Evolutionary conservation across 2,113 vertebrate genomes (phyloP), one percentile per base, ranked within the genome.

Genomic region (Petaurus breviceps): DNA sequence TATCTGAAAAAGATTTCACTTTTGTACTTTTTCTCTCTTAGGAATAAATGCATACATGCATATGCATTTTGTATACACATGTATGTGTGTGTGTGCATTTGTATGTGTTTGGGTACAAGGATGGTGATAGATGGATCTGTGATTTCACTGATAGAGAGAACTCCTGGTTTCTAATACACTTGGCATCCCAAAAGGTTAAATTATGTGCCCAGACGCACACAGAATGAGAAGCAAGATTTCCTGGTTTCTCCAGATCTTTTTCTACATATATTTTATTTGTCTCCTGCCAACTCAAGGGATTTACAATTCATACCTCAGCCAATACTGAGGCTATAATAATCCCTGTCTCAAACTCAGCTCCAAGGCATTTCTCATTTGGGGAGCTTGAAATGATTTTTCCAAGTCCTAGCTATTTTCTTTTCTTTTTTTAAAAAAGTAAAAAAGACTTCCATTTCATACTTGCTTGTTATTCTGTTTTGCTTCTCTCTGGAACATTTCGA

Each of bases 241-340:
- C 14, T 84, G 68, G 68, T 84, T 84, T 84, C 68, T 84, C 37
- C 68, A n/a, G 68, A 84, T 84, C 37, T 84, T n/a, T 84, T 84
- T 43, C 68, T 84, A 84, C 68, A 84, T 84, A 84, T 43, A 84
- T 84, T 84, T 84, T 84, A 43, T 84, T 84, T 84, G 16, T 84
- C n/a, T 84, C 5, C 68, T 84, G 68, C 68, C 68, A 84, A 84
- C 68, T 84, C 68, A 84, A 84, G n/a, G 68, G 68, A 84, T 84
- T 84, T 84, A 84, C 68, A 84, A 84, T 84, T 84, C 68, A 84
- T 84, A 84, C 68, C 68, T 84, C 68, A 84, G 68, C 68, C 68
- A 84, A 84, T 84, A 43, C 68, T 84, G 68, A 84, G n/a, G 68
- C 68, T 84, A 84, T 84, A 84, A 84, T 84, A 84, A 84, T 84